Evolutionary conservation across 2,888 invertebrate genomes (phyloP), one percentile per base, ranked within the genome.

Genomic region (Emesis furor): DNA sequence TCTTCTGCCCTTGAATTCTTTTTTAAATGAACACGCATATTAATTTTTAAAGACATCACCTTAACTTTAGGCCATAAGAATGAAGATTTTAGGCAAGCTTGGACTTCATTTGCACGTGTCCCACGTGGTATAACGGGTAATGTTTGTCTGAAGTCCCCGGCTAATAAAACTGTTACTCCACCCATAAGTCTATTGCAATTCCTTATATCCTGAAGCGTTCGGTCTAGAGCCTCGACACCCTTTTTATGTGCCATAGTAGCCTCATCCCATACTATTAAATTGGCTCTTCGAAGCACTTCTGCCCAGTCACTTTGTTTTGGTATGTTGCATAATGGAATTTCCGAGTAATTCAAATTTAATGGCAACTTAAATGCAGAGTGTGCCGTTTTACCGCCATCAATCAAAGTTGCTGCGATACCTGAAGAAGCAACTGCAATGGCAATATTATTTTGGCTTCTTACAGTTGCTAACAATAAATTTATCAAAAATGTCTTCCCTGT

Each of bases 141-240:
- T 32, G 84, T 86, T 78, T 89, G 88, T 72, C 87, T 79, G 77
- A 88, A 89, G 82, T 86, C 86, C 30, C 85, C 87, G 32, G 85
- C 81, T 39, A 88, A 55, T 73, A 88, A 80, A 6, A 88, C 81
- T 51, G 77, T 74, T 68, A 86, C 78, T 73, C 86, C 80, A 75
- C 83, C 86, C 81, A 87, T 79, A 62, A 86, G 80, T 81, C 17
- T 83, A 82, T 46, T 74, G 73, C 81, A 83, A 76, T 74, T 78
- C 7, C 68, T 78, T 4, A 86, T 82, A 30, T 89, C 37, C 7
- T 37, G 37, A 7, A 37, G 37, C 37, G 7, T 5, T 37, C 81
- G 77, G 78, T 86, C 46, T 7, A 84, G 65, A 17, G 85, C 86
- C 24, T 85, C 84, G 32, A 83, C 72, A n/a, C 79, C 79, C 67